phyloP scores from a whole-genome alignment of 2,797 vertebrate species.

The Rhinichthys osculus region DNA sequence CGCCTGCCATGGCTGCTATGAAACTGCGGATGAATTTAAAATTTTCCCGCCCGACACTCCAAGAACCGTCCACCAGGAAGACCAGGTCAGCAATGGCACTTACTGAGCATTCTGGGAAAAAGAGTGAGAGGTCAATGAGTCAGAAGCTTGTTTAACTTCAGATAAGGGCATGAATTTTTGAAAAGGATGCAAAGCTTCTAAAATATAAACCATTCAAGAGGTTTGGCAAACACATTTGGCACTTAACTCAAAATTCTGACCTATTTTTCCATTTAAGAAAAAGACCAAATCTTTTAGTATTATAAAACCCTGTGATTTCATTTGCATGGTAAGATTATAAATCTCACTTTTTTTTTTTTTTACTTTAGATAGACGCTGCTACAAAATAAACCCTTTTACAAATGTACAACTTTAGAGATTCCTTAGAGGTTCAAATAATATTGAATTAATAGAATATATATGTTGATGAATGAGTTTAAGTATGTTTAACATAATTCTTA shows the following conservation, averaged over 20 bases:
- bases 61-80: constrained; percentile 92
- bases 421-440: not conserved
- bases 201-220: constrained; percentile 11
- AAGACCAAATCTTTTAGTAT: not conserved
- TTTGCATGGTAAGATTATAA: not conserved
- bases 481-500: not conserved
- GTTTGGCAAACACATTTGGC: constrained; percentile 1
- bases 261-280: constrained; percentile 5
- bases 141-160: not conserved
- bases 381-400: not conserved
- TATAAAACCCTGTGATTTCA: not conserved
- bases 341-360: not conserved
- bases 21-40: constrained; percentile 88
- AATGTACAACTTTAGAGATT: not conserved
- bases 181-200: constrained; percentile 7
- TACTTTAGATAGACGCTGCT: not conserved
- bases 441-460: not conserved
- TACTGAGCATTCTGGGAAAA: constrained; percentile 84
- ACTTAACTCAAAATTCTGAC: not conserved
- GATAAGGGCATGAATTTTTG: not conserved
- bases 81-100: constrained; percentile 87
- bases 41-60: constrained; percentile 87
- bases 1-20: constrained; percentile 83
- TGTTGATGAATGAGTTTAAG: not conserved
- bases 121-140: not conserved